These are phyloP conservation scores for Caenorhabditis sp. DNA, from an alignment of 2,888 invertebrate genomes.

Conservation along the genomic window DNA sequence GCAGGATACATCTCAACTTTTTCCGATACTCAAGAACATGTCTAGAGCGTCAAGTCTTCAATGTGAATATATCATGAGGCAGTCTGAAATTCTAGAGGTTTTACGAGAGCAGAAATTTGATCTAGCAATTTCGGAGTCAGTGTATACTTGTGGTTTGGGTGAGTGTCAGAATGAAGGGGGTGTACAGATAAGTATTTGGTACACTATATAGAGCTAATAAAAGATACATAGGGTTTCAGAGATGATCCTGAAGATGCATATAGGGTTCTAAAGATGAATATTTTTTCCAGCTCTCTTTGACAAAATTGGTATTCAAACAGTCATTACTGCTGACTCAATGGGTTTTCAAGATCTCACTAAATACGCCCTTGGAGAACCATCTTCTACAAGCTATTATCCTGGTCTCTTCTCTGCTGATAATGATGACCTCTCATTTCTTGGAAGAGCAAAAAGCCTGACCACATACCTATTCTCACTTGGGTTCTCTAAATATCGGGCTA, in stretches of 20 bases:
- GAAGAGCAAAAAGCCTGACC: slow-evolving; percentile 11
- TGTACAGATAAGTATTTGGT: too few species aligned
- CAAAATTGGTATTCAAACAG: slow-evolving; percentile 18
- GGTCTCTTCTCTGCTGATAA: slow-evolving; percentile 6
- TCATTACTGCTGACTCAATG: slow-evolving; percentile 28
- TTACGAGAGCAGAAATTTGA: slow-evolving; percentile 25
- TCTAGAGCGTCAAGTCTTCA: background rate
- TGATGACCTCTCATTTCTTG: slow-evolving; percentile 17
- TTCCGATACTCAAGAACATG: slow-evolving; percentile 12
- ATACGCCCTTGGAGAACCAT: slow-evolving; percentile 21
- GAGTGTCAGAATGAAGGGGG: too few species aligned
- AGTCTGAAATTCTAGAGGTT: slow-evolving; percentile 10
- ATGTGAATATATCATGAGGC: slow-evolving; percentile 14
- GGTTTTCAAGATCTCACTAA: too few species aligned
- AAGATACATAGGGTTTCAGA: too few species aligned
- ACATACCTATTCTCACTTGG: background rate
- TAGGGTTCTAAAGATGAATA: too few species aligned
- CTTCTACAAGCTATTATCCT: slow-evolving; percentile 18
- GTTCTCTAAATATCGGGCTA: background rate
- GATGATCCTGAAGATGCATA: too few species aligned
- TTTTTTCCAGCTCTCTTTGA: slow-evolving; percentile 29
- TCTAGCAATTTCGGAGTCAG: slow-evolving; percentile 23
- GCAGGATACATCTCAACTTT: slow-evolving; percentile 9
- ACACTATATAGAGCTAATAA: too few species aligned
- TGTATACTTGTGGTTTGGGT: slow-evolving; percentile 21